These are phyloP conservation scores for Ectropis crepuscularia DNA, from an alignment of 2,888 invertebrate species.

Conservation along the genomic window DNA sequence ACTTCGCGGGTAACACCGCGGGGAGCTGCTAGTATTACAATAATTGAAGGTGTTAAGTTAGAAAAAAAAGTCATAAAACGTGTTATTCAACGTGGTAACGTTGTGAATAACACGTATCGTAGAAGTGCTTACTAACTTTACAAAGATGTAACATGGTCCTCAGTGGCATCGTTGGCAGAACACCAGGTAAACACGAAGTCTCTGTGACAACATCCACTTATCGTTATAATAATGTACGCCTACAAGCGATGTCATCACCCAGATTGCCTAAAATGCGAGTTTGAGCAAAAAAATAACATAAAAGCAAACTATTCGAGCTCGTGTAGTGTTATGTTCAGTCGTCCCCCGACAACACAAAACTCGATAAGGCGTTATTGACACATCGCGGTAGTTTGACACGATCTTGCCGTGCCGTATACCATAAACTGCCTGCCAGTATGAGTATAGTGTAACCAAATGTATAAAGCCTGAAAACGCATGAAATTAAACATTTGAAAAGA, in stretches of 20 bases:
- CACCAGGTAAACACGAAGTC: neutral
- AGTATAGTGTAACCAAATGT: too few relatives aligned
- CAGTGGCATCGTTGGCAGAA: too few relatives aligned
- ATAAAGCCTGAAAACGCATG: too few relatives aligned
- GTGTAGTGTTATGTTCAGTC: conserved; percentile 48
- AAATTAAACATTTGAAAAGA: too few relatives aligned
- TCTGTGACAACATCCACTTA: conserved; percentile 1
- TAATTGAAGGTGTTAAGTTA: too few relatives aligned
- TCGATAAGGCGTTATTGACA: conserved; percentile 78
- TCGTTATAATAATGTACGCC: conserved; percentile 10
- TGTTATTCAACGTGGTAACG: too few relatives aligned
- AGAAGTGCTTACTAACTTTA: too few relatives aligned
- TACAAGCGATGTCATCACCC: conserved; percentile 27
- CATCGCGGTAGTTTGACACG: conserved; percentile 46
- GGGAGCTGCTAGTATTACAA: too few relatives aligned
- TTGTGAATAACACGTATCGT: too few relatives aligned
- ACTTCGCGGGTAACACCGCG: too few relatives aligned
- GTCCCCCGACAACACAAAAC: conserved; percentile 59
- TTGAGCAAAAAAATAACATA: conserved; percentile 38
- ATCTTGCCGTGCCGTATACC: conserved; percentile 36
- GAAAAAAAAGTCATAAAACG: too few relatives aligned
- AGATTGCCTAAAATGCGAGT: conserved; percentile 31
- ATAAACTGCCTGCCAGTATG: conserved; percentile 15
- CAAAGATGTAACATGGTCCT: too few relatives aligned
- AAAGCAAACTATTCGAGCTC: conserved; percentile 38